Base-by-base conservation (phyloP, 2,113 vertebrate species). In the Entomyzon cyanotis region DNA sequence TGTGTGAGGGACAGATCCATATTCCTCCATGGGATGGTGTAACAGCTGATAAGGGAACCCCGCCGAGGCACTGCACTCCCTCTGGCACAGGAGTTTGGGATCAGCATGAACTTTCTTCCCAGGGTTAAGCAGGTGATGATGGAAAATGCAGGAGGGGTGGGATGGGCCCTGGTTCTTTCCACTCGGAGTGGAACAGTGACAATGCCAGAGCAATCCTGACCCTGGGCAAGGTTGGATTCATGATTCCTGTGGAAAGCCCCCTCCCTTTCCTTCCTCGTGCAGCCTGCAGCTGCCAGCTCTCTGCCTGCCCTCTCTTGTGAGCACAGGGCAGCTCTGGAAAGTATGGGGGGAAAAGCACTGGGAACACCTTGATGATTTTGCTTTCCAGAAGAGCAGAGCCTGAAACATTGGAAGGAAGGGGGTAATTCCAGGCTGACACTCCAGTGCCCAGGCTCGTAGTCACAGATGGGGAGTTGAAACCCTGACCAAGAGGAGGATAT, bases 391-490 rank as follows among this genome's bases (percentile, higher is more conserved):
- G 42, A 55, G 18, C 47, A 50, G 30, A 65, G 41, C 37, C 30
- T 80, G 49, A 67, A 52, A 12, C 21, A 8, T 3, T 63, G 78
- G 46, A 44, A 71, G 35, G 37, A 71, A 35, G 47, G 33, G 74
- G 70, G 10, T 25, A 35, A 52, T 20, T 70, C 23, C 77, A 65
- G 68, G 17, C 37, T 74, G 55, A 14, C 14, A 2, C 37, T 80
- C 5, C 0, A 0, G 14, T 58, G 58, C 44, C 16, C 0, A 2
- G 67, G 49, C 27, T 79, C 25, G 0, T 1, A 39, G n/a, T 41
- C 30, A 24, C 24, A n/a, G 24, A 11, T 35, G 20, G 3, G 5
- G 42, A 25, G 10, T 47, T 53, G 49, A 62, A 82, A 27, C 7
- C 2, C n/a, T 37, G 65, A 49, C 63, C 30, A 4, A 46, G 68